Evolutionary conservation across 2,113 vertebrate genomes (phyloP), one percentile per base, ranked within the genome.

Genomic region (Dromaius novaehollandiae): DNA sequence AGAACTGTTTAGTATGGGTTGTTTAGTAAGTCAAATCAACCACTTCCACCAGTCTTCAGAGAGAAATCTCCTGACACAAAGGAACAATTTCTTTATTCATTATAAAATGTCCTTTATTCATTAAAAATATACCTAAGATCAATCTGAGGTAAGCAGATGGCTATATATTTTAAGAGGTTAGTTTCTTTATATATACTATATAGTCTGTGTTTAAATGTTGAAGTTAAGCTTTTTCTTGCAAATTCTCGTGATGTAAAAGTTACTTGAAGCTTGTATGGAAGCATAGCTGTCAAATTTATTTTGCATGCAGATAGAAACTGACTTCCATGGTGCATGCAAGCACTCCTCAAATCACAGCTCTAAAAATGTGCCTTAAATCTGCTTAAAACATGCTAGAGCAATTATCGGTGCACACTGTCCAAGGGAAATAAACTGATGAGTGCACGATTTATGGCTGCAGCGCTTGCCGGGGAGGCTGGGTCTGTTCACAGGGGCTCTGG

Each of bases 391-490:
- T 0, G 0, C 30, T 3, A 34, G 34, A 5, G 30, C 40, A 34
- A 40, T 1, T 0, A 8, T 18, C 0, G 0, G 42, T 7, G 24
- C 21, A 34, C 88, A 76, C 46, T 4, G 30, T 6, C 70, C 2
- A 1, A 46, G 18, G 86, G 63, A 64, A 68, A 68, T 22, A 10
- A 53, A 34, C 38, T 13, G 64, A 13, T 11, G 55, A 22, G 51
- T 2, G 7, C 13, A 15, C 13, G 7, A 46, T 60, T 32, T 25
- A 63, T 63, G 3, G 50, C n/a, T 48, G 6, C 5, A 0, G 32
- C 32, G 53, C 76, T 28, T 46, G 18, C 16, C 19, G 8, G 63
- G 16, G 13, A 2, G 28, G 61, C 61, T 15, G 60, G 77, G 73
- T 58, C 40, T 16, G 38, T 48, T 58, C 58, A 1, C 46, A 32